Conservation (phyloP, 2,113 vertebrate genomes). For the Serinus canaria region DNA sequence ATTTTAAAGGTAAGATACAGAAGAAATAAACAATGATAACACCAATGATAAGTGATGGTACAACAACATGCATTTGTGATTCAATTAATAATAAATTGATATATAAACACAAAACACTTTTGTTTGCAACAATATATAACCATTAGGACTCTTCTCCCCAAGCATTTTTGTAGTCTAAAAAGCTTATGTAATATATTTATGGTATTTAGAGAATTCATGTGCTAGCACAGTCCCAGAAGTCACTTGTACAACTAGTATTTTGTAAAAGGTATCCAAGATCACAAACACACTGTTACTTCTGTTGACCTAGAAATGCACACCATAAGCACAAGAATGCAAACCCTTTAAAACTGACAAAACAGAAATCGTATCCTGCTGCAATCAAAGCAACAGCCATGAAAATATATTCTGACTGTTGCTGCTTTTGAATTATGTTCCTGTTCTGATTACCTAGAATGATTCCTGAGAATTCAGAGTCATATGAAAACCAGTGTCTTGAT, state of each 20-base stretch:
- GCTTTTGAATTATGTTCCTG: not conserved
- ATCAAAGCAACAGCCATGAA: constrained; percentile 4
- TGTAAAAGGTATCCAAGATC: not conserved
- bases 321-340: not conserved
- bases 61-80: not conserved
- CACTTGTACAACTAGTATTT: not conserved
- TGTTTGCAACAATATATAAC: not conserved
- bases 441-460: not conserved
- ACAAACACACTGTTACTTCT: not conserved
- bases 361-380: not conserved
- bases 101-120: not conserved
- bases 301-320: not conserved
- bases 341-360: not conserved
- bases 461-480: not conserved
- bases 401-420: not conserved
- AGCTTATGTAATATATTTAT: not conserved
- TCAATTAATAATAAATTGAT: constrained; percentile 16
- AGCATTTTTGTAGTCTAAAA: not conserved
- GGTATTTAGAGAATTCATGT: not conserved
- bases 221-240: not conserved
- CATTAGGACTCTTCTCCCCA: not conserved
- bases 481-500: not conserved
- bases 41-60: not conserved
- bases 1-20: not conserved
- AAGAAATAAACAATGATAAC: not conserved